Base-by-base conservation (phyloP, 1,140 invertebrate genomes). In the Homalodisca vitripennis region DNA sequence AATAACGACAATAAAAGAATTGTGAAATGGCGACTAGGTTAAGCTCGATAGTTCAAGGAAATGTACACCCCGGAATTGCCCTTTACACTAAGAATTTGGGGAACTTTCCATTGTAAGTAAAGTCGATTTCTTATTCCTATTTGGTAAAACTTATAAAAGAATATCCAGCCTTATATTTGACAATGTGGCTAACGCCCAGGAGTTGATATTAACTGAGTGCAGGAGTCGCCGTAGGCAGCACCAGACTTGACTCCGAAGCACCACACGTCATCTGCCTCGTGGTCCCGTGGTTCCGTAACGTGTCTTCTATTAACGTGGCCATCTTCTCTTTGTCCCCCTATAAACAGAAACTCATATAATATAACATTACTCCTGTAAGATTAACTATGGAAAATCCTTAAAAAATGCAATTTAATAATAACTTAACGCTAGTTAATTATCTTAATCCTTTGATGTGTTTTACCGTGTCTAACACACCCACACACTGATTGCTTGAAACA, bases 251-350 rank as follows among this genome's bases (percentile, higher is more conserved):
- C 31, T 32, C 31, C 27, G 46, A 68, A 46, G 57, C 48, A 70
- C 46, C 63, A 71, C 41, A 17, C 32, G 46, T 66, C 31, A 31
- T 32, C 53, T 48, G 32, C 12, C 60, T 27, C 60, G n/a, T 1
- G 6, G 27, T 29, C 14, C 31, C 29, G 3, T 22, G 82, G 66
- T 81, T 82, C 57, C 84, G 82, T 10, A 91, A 78, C 10, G 89
- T 87, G 74, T 92, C 89, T 77, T 90, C 88, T 72, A 92, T 90
- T 57, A 92, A 80, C 47, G 82, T 81, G 41, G 87, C 85, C 73
- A 92, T 86, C 80, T 90, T 92, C 71, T 89, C 88, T 74, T 85
- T 84, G 78, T 90, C 88, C 70, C 83, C 82, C 86, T 86, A 80
- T 30, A 78, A 80, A 64, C n/a, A n/a, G n/a, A n/a, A n/a, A n/a